Percentiles rank a stretch among this genome's conserved stretches.
Evolutionary conservation across 2,113 vertebrate genomes (phyloP).

Genomic region (Alligator mississippiensis): DNA sequence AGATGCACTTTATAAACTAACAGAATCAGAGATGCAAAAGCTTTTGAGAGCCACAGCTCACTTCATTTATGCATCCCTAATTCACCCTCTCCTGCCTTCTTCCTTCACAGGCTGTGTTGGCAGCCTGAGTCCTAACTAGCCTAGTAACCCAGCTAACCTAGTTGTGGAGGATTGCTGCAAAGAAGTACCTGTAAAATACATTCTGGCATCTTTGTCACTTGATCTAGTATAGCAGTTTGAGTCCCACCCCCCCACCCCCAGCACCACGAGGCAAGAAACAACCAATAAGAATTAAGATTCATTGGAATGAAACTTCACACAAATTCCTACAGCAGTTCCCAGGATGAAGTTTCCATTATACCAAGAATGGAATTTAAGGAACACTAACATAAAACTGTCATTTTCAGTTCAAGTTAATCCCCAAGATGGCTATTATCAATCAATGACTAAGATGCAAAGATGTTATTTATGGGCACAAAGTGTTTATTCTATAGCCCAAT

Average conservation of each 20-base stretch:
- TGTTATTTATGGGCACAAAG: background rate
- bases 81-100: background rate
- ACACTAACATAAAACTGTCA: background rate
- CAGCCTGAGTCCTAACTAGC: background rate
- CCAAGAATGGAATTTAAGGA: background rate
- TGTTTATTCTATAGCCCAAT: background rate
- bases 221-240: slow-evolving; percentile 23
- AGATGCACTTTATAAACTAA: too few relatives aligned
- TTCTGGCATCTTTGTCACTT: slow-evolving; percentile 32
- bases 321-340: background rate
- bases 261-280: background rate
- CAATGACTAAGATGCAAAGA: background rate
- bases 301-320: background rate
- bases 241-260: background rate
- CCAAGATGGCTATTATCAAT: background rate
- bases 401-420: background rate
- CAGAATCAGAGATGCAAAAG: too few relatives aligned
- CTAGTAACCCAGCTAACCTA: slow-evolving; percentile 6
- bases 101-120: background rate
- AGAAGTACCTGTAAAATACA: background rate
- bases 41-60: too few relatives aligned
- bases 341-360: background rate
- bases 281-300: background rate
- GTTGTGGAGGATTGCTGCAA: slow-evolving; percentile 18
- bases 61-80: too few relatives aligned